Percentiles rank a stretch among this genome's conserved stretches.
These are phyloP conservation scores for Euleptes europaea DNA, from an alignment of 2,113 vertebrate genomes.

Conservation along the genomic window DNA sequence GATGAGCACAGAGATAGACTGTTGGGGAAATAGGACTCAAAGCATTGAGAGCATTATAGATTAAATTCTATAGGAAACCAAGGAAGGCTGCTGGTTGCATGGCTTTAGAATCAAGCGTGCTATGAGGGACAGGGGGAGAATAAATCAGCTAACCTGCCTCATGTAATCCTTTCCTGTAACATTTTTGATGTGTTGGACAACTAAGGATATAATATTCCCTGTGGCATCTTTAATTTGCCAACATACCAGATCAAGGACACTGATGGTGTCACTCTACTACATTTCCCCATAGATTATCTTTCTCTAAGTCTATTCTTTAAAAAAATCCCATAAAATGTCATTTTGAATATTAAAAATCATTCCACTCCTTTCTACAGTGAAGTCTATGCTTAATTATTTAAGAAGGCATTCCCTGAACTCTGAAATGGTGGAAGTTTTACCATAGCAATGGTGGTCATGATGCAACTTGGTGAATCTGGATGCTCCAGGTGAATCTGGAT, in stretches of 20 bases:
- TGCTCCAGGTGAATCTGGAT: no score
- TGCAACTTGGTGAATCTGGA: no score
- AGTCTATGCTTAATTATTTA: no score
- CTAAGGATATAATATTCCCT: conserved; percentile 41
- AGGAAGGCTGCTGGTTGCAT: neutral
- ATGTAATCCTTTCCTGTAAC: conserved; percentile 25
- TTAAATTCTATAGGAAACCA: neutral
- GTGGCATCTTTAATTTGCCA: conserved; percentile 33
- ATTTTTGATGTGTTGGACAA: conserved; percentile 49
- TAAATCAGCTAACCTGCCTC: neutral
- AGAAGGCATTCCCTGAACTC: no score
- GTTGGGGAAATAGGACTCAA: neutral
- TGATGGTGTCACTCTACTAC: neutral
- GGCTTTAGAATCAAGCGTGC: neutral
- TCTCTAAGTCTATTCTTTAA: neutral
- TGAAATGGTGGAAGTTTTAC: no score
- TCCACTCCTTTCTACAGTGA: no score
- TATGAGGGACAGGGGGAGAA: neutral
- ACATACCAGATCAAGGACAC: conserved; percentile 10
- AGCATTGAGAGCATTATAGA: neutral
- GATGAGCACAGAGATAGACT: neutral
- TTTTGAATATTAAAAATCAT: no score
- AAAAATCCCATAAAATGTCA: no score
- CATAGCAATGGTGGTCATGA: no score
- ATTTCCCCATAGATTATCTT: neutral